A percentile compares a stretch with the other conserved stretches of the same genome.
Conservation (phyloP, 2,113 vertebrate genomes). For the Paracyprichromis sp. region DNA sequence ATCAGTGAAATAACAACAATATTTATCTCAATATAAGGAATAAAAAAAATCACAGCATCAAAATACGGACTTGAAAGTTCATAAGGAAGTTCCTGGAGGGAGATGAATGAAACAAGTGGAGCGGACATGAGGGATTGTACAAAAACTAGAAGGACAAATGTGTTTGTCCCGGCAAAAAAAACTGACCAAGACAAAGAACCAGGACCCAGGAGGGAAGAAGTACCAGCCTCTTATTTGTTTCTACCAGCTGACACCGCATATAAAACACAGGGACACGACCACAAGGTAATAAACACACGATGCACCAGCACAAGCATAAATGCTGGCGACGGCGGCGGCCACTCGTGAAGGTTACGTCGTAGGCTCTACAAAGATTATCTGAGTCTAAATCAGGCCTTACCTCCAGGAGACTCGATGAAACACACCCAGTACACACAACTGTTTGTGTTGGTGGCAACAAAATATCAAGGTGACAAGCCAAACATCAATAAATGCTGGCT, state of each 20-base stretch:
- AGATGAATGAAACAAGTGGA: not conserved
- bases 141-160: not conserved
- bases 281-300: not conserved
- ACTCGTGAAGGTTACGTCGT: not conserved
- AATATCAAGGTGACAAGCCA: not conserved
- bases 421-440: not conserved
- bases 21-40: not conserved
- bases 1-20: not conserved
- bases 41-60: not conserved
- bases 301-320: not conserved
- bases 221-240: not conserved
- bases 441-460: not conserved
- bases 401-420: fast-evolving
- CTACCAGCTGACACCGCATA: not conserved
- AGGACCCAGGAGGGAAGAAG: not conserved
- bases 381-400: not conserved
- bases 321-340: fast-evolving
- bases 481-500: not conserved
- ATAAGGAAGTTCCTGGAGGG: not conserved
- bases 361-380: not conserved
- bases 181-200: not conserved
- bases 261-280: not conserved
- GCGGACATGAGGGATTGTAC: not conserved
- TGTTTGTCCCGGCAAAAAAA: not conserved
- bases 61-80: not conserved